phyloP scores from a whole-genome alignment of 1,140 invertebrate species.

The Drosophila sp. region DNA sequence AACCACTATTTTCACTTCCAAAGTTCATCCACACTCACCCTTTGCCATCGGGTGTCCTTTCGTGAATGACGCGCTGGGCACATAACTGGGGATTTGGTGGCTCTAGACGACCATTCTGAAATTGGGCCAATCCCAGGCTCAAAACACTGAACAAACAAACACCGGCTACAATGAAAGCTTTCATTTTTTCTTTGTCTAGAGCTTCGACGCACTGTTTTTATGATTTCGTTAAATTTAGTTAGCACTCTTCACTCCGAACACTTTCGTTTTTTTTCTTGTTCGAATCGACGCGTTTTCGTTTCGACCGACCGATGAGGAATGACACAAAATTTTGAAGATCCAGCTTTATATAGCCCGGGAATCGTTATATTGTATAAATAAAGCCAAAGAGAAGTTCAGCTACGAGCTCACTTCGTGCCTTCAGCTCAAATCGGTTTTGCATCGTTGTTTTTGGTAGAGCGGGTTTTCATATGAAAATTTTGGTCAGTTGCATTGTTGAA shows the following conservation, averaged over 20 bases:
- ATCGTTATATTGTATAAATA: too few species aligned
- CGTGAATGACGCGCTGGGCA: constrained; percentile 87
- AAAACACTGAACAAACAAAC: constrained; percentile 83
- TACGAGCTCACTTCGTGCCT: constrained; percentile 4
- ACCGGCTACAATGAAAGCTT: constrained; percentile 82
- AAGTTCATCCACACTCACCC: constrained; percentile 63
- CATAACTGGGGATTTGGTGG: constrained; percentile 89
- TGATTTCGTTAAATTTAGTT: background rate
- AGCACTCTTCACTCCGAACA: constrained; percentile 51
- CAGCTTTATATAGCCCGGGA: constrained; percentile 60
- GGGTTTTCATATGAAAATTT: constrained; percentile 27
- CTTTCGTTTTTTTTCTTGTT: constrained; percentile 45
- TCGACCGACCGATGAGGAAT: constrained; percentile 71
- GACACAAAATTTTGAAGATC: constrained; percentile 67
- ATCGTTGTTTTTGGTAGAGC: constrained; percentile 2
- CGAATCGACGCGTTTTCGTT: constrained; percentile 33
- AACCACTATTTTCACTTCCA: background rate
- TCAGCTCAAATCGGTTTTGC: background rate
- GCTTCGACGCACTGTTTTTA: background rate
- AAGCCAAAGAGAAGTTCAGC: constrained; percentile 1
- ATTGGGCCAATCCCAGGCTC: constrained; percentile 86
- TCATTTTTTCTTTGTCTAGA: constrained; percentile 71
- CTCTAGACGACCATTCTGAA: constrained; percentile 88
- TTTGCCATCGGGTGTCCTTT: constrained; percentile 86
- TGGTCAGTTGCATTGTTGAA: constrained; percentile 51